Evolutionary conservation across 2,888 invertebrate genomes (phyloP), one percentile per base, ranked within the genome.

Genomic region (Adelphocoris suturalis): DNA sequence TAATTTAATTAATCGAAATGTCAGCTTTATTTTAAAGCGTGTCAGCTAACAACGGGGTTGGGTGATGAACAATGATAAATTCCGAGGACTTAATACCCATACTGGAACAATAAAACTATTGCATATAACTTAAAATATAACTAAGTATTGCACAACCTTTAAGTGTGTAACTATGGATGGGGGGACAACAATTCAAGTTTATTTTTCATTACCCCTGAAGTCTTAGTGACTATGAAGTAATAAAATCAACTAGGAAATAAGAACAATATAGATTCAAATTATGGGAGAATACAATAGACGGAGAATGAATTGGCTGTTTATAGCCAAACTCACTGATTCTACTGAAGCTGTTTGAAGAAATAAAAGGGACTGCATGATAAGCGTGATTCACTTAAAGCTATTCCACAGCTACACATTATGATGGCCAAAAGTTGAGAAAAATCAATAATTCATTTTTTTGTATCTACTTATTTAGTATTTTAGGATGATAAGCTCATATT

Each of bases 321-420:
- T 12, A 37, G 78, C 37, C 78, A 27, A 14, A 78, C 78, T 78
- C 78, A 78, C 78, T 37, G 78, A 9, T 46, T 52, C 82, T 82
- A 82, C 82, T 5, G 0, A 82, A 82, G 82, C 82, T 82, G 82
- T 23, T 52, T 14, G 37, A 47, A 4, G 55, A 82, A 55, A 82
- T n/a, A 81, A 47, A 85, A 85, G 46, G 88, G 28, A 28, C 80
- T 78, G 78, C 80, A 55, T 14, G 47, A 19, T 52, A 78, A 88
- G 88, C 88, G 78, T 88, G 88, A 88, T 52, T 86, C 52, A 52
- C 47, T 86, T 75, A 61, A 12, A 76, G 55, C 86, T 86, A 75
- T 86, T 23, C 27, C 47, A 55, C 48, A 88, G 88, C 88, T 88
- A 88, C 88, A 78, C 78, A 61, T 28, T 52, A 82, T 61, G 61